Conservation (phyloP, 2,113 vertebrate species). For the Cebidichthys violaceus region DNA sequence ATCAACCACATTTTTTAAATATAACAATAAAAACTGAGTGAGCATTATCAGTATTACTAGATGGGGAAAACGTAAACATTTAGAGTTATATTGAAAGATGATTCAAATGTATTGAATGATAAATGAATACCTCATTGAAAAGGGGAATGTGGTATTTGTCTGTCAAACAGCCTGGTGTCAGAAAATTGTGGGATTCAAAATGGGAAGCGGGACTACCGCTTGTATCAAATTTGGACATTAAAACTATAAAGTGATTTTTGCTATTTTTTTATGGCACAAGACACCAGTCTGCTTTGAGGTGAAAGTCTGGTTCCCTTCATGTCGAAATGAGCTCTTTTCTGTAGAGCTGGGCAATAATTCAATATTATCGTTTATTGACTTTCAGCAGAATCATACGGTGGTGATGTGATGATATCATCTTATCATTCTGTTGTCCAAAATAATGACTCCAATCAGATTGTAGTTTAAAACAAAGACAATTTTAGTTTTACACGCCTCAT, state of each 20-base stretch:
- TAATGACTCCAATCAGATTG: background rate
- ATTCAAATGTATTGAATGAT: background rate
- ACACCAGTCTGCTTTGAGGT: slow-evolving; percentile 60
- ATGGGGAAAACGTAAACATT: slow-evolving; percentile 54
- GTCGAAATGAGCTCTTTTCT: slow-evolving; percentile 32
- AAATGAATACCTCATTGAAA: slow-evolving; percentile 14
- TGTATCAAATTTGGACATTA: background rate
- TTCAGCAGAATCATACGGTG: slow-evolving; percentile 17
- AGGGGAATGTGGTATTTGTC: slow-evolving; percentile 17
- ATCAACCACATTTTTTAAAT: background rate
- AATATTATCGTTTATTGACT: background rate
- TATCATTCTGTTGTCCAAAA: background rate
- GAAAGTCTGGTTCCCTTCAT: slow-evolving; percentile 4
- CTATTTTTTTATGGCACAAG: background rate
- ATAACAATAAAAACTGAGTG: background rate
- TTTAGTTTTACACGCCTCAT: background rate
- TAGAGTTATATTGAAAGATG: background rate
- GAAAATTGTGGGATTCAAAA: background rate
- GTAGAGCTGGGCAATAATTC: slow-evolving; percentile 29
- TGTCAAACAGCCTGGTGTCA: slow-evolving; percentile 64
- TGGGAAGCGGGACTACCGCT: background rate
- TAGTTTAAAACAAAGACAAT: slow-evolving; percentile 4
- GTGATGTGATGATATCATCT: background rate
- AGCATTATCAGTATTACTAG: slow-evolving; percentile 5
- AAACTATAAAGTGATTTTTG: background rate